Base-by-base conservation (phyloP, 2,797 vertebrate species). In the Crenichthys baileyi region DNA sequence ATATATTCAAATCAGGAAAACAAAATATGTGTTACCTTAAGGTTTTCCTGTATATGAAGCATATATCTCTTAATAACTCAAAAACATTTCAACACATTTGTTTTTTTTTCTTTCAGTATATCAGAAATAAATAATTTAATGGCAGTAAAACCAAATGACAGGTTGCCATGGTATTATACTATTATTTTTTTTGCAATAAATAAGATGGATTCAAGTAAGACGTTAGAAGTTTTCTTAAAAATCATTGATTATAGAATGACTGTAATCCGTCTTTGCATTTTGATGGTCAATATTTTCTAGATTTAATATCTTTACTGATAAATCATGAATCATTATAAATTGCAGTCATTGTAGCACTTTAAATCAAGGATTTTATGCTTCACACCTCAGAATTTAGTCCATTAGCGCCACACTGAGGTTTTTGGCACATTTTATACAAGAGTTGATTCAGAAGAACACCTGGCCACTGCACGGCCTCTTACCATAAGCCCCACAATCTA, bases 361-460 rank as follows among this genome's bases (percentile, higher is more conserved):
- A 84, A 68, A 67, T 79, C 5, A 51, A 82, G 0, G 26, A 44
- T 79, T 79, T 73, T 75, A 44, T 15, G 1, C 16, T 74, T 46
- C 3, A 44, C 26, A 68, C 4, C 20, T 7, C 44, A n/a, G 65
- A 70, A 71, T 70, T 76, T 12, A 70, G 4, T 75, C 53, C 8
- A 44, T 71, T 70, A 20, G 31, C 51, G 2, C 63, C 31, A 24
- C 41, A 29, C 44, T 9, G 70, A 53, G 13, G 0, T 63, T 81
- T 46, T 41, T 72, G 50, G 53, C 41, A 55, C 7, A 0, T 72
- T 82, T 80, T 46, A 39, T 53, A 26, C 6, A 31, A 5, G 39
- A 24, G n/a, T 26, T 31, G 51, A 72, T 58, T 71, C 1, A 72
- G 50, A 82, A 56, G 36, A 87, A 79, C 85, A 79, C 72, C 72